phyloP scores from a whole-genome alignment of 2,113 vertebrate genomes.

The Poicephalus meyeri region DNA sequence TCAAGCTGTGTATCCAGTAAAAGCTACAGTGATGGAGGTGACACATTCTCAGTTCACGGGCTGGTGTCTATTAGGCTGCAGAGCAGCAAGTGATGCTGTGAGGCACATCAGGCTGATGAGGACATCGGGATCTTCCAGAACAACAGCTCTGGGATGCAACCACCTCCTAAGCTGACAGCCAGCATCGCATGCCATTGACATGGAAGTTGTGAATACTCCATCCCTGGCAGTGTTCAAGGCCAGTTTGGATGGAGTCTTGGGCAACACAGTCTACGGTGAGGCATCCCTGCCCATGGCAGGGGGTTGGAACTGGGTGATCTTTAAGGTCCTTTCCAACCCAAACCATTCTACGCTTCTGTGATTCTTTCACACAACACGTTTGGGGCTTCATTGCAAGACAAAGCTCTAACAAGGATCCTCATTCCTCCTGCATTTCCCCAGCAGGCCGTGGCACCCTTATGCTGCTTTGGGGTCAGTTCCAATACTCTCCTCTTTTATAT shows the following conservation, averaged over 20 bases:
- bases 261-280: not conserved
- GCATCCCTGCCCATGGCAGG: not conserved
- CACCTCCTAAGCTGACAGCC: not conserved
- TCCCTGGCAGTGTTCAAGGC: not conserved
- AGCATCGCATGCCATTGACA: fast-evolving
- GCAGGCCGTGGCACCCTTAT: not conserved
- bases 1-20: not conserved
- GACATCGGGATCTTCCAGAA: not conserved
- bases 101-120: not conserved
- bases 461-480: not conserved
- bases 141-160: not conserved
- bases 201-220: not conserved
- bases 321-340: not conserved
- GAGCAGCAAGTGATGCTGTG: not conserved
- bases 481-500: not conserved
- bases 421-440: fast-evolving
- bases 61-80: not conserved
- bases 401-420: not conserved
- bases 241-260: not conserved
- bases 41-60: conserved; percentile 1
- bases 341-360: not conserved
- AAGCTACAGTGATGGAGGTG: not conserved
- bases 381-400: not conserved
- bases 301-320: not conserved
- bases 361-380: fast-evolving